A percentile compares a stretch with the other conserved stretches of the same genome.
phyloP scores from a whole-genome alignment of 2,888 invertebrate species.

The Cordilura impudica region DNA sequence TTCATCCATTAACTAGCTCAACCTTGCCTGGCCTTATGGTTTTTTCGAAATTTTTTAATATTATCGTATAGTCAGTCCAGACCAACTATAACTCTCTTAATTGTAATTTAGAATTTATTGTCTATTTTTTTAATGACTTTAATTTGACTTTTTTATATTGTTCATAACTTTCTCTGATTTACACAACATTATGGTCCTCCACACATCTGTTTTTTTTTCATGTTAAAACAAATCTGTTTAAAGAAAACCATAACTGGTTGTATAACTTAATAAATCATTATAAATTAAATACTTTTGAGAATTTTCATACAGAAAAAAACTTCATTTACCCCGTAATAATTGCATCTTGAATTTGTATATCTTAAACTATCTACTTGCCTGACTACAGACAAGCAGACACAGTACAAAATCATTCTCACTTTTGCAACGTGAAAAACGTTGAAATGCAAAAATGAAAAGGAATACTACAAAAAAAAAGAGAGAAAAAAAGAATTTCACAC shows the following conservation, averaged over 20 bases:
- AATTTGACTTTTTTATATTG: too few relatives aligned
- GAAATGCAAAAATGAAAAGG: constrained; percentile 10
- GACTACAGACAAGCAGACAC: not conserved
- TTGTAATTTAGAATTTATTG: too few relatives aligned
- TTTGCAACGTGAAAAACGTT: not conserved
- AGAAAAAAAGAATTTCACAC: constrained; percentile 43
- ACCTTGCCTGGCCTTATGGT: too few relatives aligned
- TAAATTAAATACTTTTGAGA: constrained; percentile 34
- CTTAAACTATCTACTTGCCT: not conserved
- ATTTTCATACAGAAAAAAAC: constrained; percentile 14
- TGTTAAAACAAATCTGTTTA: too few relatives aligned
- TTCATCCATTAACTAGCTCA: too few relatives aligned
- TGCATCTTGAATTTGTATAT: not conserved
- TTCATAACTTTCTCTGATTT: too few relatives aligned
- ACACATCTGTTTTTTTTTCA: too few relatives aligned
- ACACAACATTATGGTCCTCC: too few relatives aligned
- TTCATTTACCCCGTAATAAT: not conserved
- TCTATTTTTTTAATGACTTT: too few relatives aligned
- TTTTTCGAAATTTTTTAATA: too few relatives aligned
- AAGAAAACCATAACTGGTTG: not conserved
- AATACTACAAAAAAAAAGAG: not conserved
- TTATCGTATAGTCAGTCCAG: too few relatives aligned
- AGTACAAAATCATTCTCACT: not conserved
- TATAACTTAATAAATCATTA: constrained; percentile 34
- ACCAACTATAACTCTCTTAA: too few relatives aligned